phyloP scores from a whole-genome alignment of 2,113 vertebrate species.

The Vulpes lagopus region DNA sequence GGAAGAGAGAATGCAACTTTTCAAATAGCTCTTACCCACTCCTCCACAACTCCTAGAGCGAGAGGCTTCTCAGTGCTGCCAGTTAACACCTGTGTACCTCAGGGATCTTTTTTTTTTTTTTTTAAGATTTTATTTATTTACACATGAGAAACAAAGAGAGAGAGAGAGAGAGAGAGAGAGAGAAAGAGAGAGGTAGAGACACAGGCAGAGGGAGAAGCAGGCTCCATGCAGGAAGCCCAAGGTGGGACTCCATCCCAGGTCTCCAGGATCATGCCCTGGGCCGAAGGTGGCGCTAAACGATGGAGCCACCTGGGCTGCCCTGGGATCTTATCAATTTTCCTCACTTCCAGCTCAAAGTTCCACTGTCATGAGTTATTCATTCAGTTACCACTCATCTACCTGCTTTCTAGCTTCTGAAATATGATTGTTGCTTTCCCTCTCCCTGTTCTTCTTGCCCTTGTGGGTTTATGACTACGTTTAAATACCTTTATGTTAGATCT shows the following conservation, averaged over 20 bases:
- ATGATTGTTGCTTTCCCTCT: not conserved
- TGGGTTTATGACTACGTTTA: not conserved
- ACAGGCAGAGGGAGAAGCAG: too few relatives aligned
- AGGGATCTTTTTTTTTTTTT: too few relatives aligned
- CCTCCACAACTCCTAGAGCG: not conserved
- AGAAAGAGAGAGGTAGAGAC: too few relatives aligned
- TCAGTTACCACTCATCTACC: not conserved
- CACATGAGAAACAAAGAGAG: too few relatives aligned
- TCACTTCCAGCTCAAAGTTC: not conserved
- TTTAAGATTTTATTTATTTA: too few relatives aligned
- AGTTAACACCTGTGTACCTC: not conserved
- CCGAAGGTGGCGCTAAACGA: too few relatives aligned
- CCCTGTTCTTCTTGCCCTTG: not conserved
- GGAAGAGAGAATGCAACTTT: not conserved
- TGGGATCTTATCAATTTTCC: not conserved
- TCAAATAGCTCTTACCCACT: not conserved
- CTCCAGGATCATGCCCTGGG: too few relatives aligned
- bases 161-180: too few relatives aligned
- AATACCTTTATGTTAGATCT: not conserved
- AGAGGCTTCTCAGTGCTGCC: not conserved
- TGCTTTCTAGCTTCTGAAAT: not conserved
- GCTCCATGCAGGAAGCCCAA: too few relatives aligned
- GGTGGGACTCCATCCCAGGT: too few relatives aligned
- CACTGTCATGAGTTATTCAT: not conserved
- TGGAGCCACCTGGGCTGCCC: too few relatives aligned